Evolutionary conservation across 1,140 invertebrate species (phyloP), one percentile per base, ranked within the genome.

Genomic region (Meloidogyne floridensis): DNA sequence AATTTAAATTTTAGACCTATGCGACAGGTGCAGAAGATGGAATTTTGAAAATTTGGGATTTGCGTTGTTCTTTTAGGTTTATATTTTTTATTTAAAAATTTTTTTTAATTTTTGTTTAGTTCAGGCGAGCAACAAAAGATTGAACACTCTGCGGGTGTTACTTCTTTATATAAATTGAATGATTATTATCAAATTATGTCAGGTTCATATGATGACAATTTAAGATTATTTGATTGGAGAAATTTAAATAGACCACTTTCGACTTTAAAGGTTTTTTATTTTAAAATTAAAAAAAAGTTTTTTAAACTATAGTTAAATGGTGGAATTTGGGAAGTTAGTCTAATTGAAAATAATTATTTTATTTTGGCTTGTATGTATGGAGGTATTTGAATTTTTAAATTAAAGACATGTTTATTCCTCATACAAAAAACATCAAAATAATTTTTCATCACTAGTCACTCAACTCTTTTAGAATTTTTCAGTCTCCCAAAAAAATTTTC

Each of bases 31-130:
- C 56, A n/a, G 56, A 65, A n/a, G 56, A 65, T 65, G 56, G 15
- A n/a, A 65, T 65, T 65, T 65, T 65, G 13, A 65, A 65, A 15
- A n/a, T 65, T 65, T 65, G 56, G 56, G 56, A 65, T 65, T 65
- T 65, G 4, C 56, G 56, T 15, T 65, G 56, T 65, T 65, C 56
- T 65, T 65, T 15, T 56, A n/a, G 15, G 56, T 65, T 65, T 5
- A n/a, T 65, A 5, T 2, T 56, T 56, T 15, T 15, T 13, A 15
- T 13, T 51, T n/a, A n/a, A 47, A 47, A 54, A n/a, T 65, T 65
- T 65, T 3, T 2, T 65, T n/a, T 65, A n/a, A 3, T 65, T 65
- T 65, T 4, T n/a, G 6, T 65, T 65, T 65, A 65, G 56, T 65
- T 65, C 56, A 65, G 15, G 15, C 15, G 54, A 13, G 13, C 10